phyloP scores from a whole-genome alignment of 2,113 vertebrate genomes.

The Ptilorrhoa leucosticta region DNA sequence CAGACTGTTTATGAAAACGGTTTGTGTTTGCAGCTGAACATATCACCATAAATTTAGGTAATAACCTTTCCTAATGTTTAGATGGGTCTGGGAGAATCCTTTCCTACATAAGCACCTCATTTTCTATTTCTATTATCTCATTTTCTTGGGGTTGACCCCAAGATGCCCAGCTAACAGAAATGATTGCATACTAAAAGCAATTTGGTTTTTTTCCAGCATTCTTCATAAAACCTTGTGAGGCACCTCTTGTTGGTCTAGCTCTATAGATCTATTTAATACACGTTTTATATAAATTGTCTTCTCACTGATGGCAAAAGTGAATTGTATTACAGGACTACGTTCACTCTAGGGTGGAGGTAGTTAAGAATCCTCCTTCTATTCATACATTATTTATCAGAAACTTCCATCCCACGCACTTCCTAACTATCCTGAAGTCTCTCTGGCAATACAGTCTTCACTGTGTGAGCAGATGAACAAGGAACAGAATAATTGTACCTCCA shows the following conservation, averaged over 20 bases:
- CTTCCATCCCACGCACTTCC: not conserved
- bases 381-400: not conserved
- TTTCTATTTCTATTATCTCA: not conserved
- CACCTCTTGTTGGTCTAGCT: not conserved
- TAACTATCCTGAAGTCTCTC: not conserved
- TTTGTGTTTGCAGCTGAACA: not conserved
- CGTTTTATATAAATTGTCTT: not conserved
- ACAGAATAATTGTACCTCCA: not conserved
- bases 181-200: not conserved
- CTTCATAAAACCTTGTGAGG: not conserved
- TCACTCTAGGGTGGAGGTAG: not conserved
- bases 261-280: not conserved
- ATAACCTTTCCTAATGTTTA: not conserved
- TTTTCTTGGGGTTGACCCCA: not conserved
- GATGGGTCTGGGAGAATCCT: not conserved
- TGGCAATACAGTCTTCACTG: not conserved
- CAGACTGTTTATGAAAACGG: accelerated
- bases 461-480: not conserved
- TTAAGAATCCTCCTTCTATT: not conserved
- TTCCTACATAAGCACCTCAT: not conserved
- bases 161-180: not conserved
- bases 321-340: not conserved
- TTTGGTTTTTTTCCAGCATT: not conserved
- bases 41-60: not conserved
- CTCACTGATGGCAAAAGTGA: not conserved